phyloP scores from a whole-genome alignment of 1,140 invertebrate species.

The Drosophila busckii region DNA sequence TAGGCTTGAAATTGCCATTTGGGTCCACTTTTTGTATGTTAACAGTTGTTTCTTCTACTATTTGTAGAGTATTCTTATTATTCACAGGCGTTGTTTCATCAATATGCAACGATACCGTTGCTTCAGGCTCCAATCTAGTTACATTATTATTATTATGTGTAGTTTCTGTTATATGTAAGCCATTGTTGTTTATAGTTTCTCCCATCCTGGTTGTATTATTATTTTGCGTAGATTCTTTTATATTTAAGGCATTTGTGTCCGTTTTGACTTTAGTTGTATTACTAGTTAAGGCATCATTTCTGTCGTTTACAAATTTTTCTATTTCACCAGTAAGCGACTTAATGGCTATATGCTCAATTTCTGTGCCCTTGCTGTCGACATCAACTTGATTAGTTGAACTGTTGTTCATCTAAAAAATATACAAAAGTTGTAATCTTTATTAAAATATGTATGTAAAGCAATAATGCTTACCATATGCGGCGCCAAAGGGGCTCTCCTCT shows the following conservation, averaged over 20 bases:
- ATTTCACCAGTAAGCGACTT: constrained; percentile 69
- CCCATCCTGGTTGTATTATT: no score
- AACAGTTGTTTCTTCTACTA: no score
- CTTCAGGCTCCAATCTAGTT: no score
- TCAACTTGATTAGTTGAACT: neutral
- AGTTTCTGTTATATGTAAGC: no score
- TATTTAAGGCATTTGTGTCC: constrained; percentile 1
- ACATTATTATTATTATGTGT: no score
- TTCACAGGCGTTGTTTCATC: no score
- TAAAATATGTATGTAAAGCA: neutral
- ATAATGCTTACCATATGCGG: constrained; percentile 32
- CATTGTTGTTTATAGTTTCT: neutral
- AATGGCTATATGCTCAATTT: constrained; percentile 46
- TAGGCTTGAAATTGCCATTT: no score
- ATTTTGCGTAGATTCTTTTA: neutral
- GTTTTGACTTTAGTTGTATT: neutral
- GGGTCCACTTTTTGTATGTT: no score
- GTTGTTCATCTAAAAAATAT: constrained; percentile 1
- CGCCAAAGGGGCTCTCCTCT: constrained; percentile 35
- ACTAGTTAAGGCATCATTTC: constrained; percentile 31
- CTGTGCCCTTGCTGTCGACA: neutral
- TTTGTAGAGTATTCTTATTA: no score
- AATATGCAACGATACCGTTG: no score
- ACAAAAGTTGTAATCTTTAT: neutral
- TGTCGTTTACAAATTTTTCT: constrained; percentile 62